These are phyloP conservation scores for Aleadryas rufinucha DNA, from an alignment of 2,113 vertebrate species.

Conservation along the genomic window DNA sequence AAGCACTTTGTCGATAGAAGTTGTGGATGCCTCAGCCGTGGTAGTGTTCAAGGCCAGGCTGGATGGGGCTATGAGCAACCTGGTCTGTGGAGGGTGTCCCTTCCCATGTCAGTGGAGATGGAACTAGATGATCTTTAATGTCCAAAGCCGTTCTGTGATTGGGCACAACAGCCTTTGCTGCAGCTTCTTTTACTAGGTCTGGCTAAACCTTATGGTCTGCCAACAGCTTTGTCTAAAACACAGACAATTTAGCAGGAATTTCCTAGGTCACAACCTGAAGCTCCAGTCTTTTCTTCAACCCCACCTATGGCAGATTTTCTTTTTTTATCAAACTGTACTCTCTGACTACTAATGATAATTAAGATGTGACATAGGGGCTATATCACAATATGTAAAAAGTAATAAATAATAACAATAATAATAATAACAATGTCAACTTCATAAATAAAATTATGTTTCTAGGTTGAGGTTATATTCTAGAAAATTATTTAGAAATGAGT, in stretches of 20 bases:
- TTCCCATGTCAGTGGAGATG: background rate
- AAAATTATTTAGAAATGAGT: background rate
- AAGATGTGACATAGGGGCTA: background rate
- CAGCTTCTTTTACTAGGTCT: background rate
- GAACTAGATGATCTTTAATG: background rate
- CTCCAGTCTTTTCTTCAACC: background rate
- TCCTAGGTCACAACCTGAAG: background rate
- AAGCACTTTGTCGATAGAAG: background rate
- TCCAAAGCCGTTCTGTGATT: background rate
- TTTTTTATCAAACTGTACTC: background rate
- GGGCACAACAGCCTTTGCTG: background rate
- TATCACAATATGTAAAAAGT: background rate
- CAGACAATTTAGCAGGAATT: background rate
- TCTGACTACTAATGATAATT: background rate
- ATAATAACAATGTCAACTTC: background rate
- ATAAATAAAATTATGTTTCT: background rate
- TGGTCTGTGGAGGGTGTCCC: background rate
- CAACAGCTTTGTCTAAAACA: background rate
- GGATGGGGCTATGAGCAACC: background rate
- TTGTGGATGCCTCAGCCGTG: background rate
- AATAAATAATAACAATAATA: background rate
- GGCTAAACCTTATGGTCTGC: background rate
- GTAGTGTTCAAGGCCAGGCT: background rate
- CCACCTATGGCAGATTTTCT: background rate
- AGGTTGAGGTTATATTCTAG: background rate